These are phyloP conservation scores for Serrognathus titanus DNA, from an alignment of 2,888 invertebrate genomes.

Conservation along the genomic window DNA sequence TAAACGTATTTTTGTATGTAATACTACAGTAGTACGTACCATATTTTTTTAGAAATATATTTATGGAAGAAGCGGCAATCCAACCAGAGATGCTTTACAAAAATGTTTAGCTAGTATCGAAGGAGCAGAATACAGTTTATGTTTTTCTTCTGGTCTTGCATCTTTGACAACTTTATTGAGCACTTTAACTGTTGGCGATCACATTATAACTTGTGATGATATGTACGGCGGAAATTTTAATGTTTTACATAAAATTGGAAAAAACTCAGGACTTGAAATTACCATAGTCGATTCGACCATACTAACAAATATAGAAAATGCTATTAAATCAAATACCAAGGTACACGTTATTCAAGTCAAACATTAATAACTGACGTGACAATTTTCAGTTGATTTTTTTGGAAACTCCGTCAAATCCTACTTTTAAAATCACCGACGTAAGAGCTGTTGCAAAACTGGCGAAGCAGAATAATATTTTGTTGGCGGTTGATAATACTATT, in stretches of 20 bases:
- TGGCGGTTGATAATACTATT: conserved; percentile 93
- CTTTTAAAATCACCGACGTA: conserved; percentile 87
- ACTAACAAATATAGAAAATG: conserved; percentile 60
- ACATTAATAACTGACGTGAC: background rate
- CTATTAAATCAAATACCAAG: conserved; percentile 81
- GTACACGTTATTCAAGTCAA: conserved; percentile 47
- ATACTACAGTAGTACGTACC: background rate
- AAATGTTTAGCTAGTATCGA: conserved; percentile 87
- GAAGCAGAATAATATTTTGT: conserved; percentile 59
- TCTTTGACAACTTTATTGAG: conserved; percentile 73
- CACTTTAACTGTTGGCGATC: conserved; percentile 80
- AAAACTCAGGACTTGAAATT: conserved; percentile 68
- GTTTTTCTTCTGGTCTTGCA: conserved; percentile 90
- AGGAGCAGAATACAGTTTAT: conserved; percentile 76
- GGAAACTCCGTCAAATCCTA: conserved; percentile 93
- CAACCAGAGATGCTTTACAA: conserved; percentile 85
- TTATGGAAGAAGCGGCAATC: conserved; percentile 93
- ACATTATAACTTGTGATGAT: conserved; percentile 87
- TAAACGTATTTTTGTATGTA: background rate
- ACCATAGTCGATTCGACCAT: conserved; percentile 77
- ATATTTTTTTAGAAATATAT: conserved; percentile 69
- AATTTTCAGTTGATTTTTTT: conserved; percentile 80
- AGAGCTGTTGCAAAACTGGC: conserved; percentile 63
- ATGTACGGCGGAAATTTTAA: conserved; percentile 93
- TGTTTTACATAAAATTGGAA: conserved; percentile 53